Conservation (phyloP, 2,888 invertebrate genomes). For the Beris morrisii region DNA sequence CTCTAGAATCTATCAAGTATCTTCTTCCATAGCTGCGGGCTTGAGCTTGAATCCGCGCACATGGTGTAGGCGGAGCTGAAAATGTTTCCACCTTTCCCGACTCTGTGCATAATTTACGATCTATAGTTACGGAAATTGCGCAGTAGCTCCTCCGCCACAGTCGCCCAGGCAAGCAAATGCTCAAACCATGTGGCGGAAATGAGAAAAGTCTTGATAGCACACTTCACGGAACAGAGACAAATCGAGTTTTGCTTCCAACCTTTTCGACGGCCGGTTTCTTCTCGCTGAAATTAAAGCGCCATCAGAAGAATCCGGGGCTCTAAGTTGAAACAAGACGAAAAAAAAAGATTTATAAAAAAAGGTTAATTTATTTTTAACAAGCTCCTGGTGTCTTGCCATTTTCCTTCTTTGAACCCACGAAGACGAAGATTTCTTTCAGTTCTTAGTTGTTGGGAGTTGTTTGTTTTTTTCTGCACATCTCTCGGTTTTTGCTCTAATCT, state of each 20-base stretch:
- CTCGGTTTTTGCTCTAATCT: too few species aligned
- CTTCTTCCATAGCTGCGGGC: neutral
- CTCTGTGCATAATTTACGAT: neutral
- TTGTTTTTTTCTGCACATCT: neutral
- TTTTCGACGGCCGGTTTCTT: too few species aligned
- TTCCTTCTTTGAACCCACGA: neutral
- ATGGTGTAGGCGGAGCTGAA: conserved; percentile 14
- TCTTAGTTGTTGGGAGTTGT: neutral
- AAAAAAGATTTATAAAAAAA: conserved; percentile 28
- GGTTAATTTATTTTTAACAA: conserved; percentile 34
- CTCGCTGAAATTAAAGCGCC: too few species aligned
- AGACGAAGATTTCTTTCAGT: neutral
- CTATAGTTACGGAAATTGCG: conserved; percentile 12
- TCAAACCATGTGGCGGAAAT: neutral
- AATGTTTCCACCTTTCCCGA: conserved; percentile 11
- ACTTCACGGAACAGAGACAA: conserved; percentile 18
- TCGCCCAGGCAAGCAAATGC: neutral
- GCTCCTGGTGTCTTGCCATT: conserved; percentile 16
- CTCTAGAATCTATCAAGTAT: neutral
- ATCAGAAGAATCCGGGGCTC: too few species aligned
- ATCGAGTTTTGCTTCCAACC: neutral
- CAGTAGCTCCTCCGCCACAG: conserved; percentile 13
- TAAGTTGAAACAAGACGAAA: neutral
- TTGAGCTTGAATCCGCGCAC: neutral
- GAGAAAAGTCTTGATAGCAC: conserved; percentile 6